Evolutionary conservation across 2,888 invertebrate genomes (phyloP).

Genomic region (Brachyptera putata): DNA sequence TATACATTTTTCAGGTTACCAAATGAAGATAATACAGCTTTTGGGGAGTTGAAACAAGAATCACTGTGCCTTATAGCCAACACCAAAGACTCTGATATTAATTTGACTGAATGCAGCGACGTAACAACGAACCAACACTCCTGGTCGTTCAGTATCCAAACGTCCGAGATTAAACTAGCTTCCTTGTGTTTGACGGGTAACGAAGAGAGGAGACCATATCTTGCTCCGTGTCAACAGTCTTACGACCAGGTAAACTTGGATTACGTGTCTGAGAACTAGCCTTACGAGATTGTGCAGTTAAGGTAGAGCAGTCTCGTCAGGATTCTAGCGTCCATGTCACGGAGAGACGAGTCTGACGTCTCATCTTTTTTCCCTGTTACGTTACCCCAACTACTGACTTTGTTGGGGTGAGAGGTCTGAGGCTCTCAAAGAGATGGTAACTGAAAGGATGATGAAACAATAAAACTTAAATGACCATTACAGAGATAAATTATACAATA

Average conservation of each 20-base stretch:
- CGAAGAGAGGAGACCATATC: constrained; percentile 5
- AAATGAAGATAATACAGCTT: constrained; percentile 40
- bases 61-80: constrained; percentile 37
- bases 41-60: constrained; percentile 41
- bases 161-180: constrained; percentile 18
- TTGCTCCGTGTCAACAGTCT: constrained; percentile 19
- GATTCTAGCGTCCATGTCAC: no score
- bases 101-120: constrained; percentile 23
- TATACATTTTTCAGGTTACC: constrained; percentile 37
- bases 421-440: no score
- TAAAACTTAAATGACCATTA: no score
- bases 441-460: no score
- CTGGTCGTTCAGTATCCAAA: constrained; percentile 28
- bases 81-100: constrained; percentile 13
- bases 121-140: constrained; percentile 12
- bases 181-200: constrained; percentile 23
- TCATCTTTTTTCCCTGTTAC: no score
- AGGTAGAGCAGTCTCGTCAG: no score
- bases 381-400: no score
- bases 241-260: constrained; percentile 25
- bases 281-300: no score
- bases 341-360: no score
- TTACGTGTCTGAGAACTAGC: no score
- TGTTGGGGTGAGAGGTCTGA: no score
- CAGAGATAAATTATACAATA: no score